A percentile compares a stretch with the other conserved stretches of the same genome.
These are phyloP conservation scores for Microtus pennsylvanicus DNA, from an alignment of 2,113 vertebrate species.

Conservation along the genomic window DNA sequence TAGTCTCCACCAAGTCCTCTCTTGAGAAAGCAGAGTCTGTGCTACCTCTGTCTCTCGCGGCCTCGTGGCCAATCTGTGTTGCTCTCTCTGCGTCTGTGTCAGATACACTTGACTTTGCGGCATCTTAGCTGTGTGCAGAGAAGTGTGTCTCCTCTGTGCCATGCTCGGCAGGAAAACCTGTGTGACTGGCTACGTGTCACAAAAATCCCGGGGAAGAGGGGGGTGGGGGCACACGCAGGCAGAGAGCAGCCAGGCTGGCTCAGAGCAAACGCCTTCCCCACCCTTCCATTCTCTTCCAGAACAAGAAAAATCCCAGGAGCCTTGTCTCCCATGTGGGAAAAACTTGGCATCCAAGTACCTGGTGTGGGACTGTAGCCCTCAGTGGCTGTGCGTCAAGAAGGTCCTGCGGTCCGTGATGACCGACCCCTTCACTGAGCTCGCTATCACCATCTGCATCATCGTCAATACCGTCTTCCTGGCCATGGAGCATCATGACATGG, in stretches of 20 bases:
- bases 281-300: constrained; percentile 84
- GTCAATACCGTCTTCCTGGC: constrained; percentile 96
- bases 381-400: constrained; percentile 92
- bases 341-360: constrained; percentile 89
- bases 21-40: neutral
- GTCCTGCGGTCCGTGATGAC: constrained; percentile 90
- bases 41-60: neutral
- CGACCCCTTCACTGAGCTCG: constrained; percentile 94
- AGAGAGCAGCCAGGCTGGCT: neutral
- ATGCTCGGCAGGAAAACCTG: neutral
- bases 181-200: neutral
- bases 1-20: neutral
- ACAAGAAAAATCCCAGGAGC: constrained; percentile 91
- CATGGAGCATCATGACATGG: constrained; percentile 92
- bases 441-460: constrained; percentile 95
- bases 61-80: neutral
- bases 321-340: constrained; percentile 90
- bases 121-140: neutral
- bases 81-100: neutral
- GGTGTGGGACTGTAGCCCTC: constrained; percentile 93
- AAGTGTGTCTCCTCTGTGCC: neutral
- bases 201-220: neutral
- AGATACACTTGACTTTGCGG: neutral
- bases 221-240: neutral
- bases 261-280: neutral